These are phyloP conservation scores for Trachelus troglodyta DNA, from an alignment of 2,888 invertebrate species.

Conservation along the genomic window DNA sequence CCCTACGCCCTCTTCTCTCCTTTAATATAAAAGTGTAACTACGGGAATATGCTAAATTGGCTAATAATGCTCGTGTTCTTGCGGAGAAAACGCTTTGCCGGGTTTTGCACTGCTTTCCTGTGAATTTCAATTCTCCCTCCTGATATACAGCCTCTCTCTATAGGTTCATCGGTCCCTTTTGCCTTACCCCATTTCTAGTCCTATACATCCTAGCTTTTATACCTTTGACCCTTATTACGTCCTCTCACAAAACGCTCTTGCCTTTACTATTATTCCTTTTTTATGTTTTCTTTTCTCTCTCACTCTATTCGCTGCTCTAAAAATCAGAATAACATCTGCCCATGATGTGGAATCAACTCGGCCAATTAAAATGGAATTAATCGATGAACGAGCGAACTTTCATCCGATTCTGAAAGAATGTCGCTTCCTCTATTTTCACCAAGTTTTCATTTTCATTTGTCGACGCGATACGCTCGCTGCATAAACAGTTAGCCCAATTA, in stretches of 20 bases:
- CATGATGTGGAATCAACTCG: not conserved
- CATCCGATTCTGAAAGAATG: not conserved
- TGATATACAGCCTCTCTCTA: not conserved
- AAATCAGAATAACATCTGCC: not conserved
- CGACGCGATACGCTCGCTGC: not conserved
- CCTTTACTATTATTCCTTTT: not conserved
- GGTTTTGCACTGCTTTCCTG: conserved; percentile 14
- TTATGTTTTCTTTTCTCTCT: not conserved
- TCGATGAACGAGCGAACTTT: not conserved
- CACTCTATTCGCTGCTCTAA: not conserved
- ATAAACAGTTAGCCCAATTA: not conserved
- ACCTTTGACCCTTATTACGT: not conserved
- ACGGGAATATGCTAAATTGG: conserved; percentile 26
- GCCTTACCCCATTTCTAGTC: not conserved
- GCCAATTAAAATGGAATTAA: not conserved
- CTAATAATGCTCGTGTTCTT: conserved; percentile 23
- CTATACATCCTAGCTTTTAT: not conserved
- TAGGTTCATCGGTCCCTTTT: not conserved
- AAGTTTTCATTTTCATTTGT: not conserved
- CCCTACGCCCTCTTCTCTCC: conserved; percentile 11
- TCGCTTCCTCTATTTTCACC: not conserved
- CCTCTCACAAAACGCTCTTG: not conserved
- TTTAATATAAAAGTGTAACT: conserved; percentile 26
- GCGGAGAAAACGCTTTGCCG: conserved; percentile 6
- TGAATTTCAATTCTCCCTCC: conserved; percentile 17